Evolutionary conservation across 1,140 invertebrate species (phyloP).

Genomic region (Sarcophaga peregrina): DNA sequence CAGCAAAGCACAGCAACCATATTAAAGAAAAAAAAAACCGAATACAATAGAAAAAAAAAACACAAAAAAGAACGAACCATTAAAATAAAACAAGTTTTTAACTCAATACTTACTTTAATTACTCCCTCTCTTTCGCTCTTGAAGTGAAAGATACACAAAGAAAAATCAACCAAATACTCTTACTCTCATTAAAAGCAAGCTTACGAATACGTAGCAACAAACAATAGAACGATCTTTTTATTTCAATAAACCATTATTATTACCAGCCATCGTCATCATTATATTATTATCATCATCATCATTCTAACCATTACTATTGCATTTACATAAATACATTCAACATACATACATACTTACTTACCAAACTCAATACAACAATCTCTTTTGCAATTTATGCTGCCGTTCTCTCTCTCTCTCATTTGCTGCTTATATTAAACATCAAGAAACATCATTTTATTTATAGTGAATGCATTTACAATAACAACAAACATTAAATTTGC

Average conservation of each 20-base stretch:
- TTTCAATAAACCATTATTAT: too few species aligned
- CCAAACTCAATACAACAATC: background rate
- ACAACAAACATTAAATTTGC: too few species aligned
- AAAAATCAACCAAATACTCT: background rate
- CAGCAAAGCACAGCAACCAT: constrained; percentile 19
- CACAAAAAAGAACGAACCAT: background rate
- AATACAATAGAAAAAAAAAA: background rate
- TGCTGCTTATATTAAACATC: background rate
- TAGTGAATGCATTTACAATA: too few species aligned
- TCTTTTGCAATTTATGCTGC: background rate
- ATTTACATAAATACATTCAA: too few species aligned
- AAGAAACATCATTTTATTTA: too few species aligned
- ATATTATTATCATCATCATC: background rate
- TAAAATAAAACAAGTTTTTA: background rate
- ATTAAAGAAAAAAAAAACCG: background rate
- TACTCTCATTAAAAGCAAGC: background rate
- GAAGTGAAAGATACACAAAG: background rate
- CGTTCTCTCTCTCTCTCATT: background rate
- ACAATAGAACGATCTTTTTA: background rate
- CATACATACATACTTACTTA: background rate
- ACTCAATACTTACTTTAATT: background rate
- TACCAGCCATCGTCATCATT: background rate
- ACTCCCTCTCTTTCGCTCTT: constrained; percentile 12
- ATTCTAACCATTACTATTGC: background rate
- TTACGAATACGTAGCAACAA: too few species aligned